Base-by-base conservation (phyloP, 2,113 vertebrate species). In the Brachirus orientalis region DNA sequence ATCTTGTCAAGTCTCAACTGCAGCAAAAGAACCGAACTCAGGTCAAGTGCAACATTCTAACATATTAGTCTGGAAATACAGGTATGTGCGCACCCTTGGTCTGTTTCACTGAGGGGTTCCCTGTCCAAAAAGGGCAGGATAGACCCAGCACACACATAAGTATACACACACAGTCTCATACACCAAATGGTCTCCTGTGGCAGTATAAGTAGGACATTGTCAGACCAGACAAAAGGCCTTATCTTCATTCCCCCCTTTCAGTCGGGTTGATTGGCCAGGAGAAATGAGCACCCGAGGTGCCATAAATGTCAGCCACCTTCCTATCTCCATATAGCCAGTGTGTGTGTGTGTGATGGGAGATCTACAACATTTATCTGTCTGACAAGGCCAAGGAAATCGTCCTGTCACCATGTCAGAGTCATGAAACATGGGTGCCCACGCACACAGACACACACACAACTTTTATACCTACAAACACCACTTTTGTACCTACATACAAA, bases 151-250 rank as follows among this genome's bases (percentile, higher is more conserved):
- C 66, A 67, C 44, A 48, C 54, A 33, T 58, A 61, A 55, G 57
- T 11, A 47, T 41, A 38, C 38, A 69, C 58, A 62, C 57, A 57
- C 38, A 11, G 35, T 46, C 69, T 36, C 41, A 57, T 37, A 76
- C 60, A 63, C 54, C 68, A 58, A 85, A 88, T 70, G 51, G 68
- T 69, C 79, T 80, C 77, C 66, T 51, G 55, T 63, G 75, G 79
- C 77, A 75, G 86, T 92, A 93, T 94, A 95, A 93, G 94, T 92
- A 84, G 94, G 91, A 92, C 92, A 92, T 92, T 95, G 93, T 96
- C 95, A 94, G 69, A 81, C 83, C 92, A 93, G 91, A 96, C 95
- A 97, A 96, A 90, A 95, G 86, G 91, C 79, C 92, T 96, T 96
- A 97, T 95, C 95, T 93, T 90, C 70, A 87, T 89, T 89, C 74